Evolutionary conservation across 2,797 vertebrate species (phyloP), one percentile per base, ranked within the genome.

Genomic region (Lateolabrax maculatus): DNA sequence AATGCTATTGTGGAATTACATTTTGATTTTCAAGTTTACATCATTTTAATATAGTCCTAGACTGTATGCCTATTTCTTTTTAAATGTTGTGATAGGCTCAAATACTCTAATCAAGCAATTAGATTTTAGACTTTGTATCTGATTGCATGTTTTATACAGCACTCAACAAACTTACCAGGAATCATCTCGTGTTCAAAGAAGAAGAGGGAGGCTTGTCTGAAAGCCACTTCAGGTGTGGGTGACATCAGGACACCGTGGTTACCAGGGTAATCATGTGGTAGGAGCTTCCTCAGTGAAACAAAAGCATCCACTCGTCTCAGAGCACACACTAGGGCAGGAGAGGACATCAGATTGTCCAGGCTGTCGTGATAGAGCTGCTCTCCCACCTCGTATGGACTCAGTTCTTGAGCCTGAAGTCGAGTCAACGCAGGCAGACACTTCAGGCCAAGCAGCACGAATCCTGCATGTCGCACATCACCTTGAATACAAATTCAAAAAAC

Each of bases 311-410:
- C 29, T 2, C 34, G 69, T 13, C 87, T 88, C 2, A 96, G 85
- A 0, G 49, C 91, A 0, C 91, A 95, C 73, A 95, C 41, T 0
- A 96, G 89, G 11, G 90, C 93, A 0, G 94, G 92, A 43, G 60
- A 86, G 18, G 87, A 91, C 73, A 60, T 90, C 21, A 96, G 91
- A 1, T 4, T 39, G 1, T 70, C 69, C 34, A 95, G 74, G 77
- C 93, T 95, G 8, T 64, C 62, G 13, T 29, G 77, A 91, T 91
- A 94, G 1, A 2, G 67, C 29, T 21, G 12, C 34, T 95, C 95
- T 4, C 94, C 95, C 48, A 92, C 93, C 87, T 96, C 95, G 27
- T 94, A 94, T 0, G 94, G 95, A 71, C 91, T 96, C 16, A 95
- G 65, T 46, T 94, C 94, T 65, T 78, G 92, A 57, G 95, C 95